Evolutionary conservation across 1,140 invertebrate species (phyloP).

Genomic region (Drosophila ercepeae): DNA sequence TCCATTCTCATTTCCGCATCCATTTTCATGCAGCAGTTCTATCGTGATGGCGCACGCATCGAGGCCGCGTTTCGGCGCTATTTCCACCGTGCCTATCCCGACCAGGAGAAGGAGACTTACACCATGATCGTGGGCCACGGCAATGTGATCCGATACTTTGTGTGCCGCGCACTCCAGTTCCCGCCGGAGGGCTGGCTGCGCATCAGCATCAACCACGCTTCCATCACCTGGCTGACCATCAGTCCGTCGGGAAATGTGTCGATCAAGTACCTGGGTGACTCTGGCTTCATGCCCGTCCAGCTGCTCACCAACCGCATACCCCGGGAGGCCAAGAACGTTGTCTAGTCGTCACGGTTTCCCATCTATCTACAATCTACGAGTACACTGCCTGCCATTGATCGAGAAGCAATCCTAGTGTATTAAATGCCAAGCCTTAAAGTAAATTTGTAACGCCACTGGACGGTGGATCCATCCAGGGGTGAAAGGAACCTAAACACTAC

Average conservation of each 20-base stretch:
- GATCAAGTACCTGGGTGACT: constrained; percentile 92
- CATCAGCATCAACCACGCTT: constrained; percentile 95
- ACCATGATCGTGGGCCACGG: constrained; percentile 98
- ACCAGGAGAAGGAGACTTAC: constrained; percentile 93
- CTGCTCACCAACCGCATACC: constrained; percentile 74
- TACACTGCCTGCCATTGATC: not conserved
- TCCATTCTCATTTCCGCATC: not conserved
- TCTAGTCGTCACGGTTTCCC: constrained; percentile 29
- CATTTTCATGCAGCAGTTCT: constrained; percentile 91
- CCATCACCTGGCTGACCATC: constrained; percentile 96
- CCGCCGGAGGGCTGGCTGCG: constrained; percentile 98
- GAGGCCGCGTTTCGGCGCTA: constrained; percentile 98
- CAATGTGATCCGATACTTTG: constrained; percentile 99
- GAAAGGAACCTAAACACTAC: not conserved
- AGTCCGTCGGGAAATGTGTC: constrained; percentile 93
- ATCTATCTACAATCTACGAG: not conserved
- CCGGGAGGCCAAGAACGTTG: constrained; percentile 72
- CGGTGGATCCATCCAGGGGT: not conserved
- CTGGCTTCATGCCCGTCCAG: constrained; percentile 91
- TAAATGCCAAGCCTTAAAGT: constrained; percentile 30
- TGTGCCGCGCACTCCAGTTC: constrained; percentile 98
- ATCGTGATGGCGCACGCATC: constrained; percentile 96
- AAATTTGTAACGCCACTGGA: not conserved
- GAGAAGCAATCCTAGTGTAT: constrained; percentile 28
- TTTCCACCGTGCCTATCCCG: constrained; percentile 93